Evolutionary conservation across 1,140 invertebrate genomes (phyloP), one percentile per base, ranked within the genome.

Genomic region (Zaprionus camerounensis): DNA sequence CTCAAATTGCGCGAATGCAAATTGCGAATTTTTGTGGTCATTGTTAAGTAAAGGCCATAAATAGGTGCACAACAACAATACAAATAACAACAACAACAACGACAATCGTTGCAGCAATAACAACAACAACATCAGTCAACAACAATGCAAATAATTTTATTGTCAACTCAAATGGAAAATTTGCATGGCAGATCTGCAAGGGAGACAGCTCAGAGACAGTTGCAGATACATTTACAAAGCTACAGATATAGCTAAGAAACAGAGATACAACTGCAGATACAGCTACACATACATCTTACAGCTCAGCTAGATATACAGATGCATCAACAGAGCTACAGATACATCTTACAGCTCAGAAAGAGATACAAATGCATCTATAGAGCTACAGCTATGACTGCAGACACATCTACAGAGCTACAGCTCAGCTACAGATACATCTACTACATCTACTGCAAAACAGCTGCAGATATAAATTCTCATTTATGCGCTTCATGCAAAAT

Each of bases 21-120:
- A 86, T 86, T 86, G 83, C 81, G 79, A 77, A 86, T 86, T 88
- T 86, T 86, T 87, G 83, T 87, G 83, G 83, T 87, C 83, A 83
- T 87, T 87, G 83, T 87, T 87, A 86, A 78, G 34, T 80, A 80
- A 86, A 86, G 83, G 84, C 83, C 80, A 86, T 88, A 86, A 86
- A 86, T 88, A 88, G 84, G 71, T 70, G 69, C 72, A 82, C 71
- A 64, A 68, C 26, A 62, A 24, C 62, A 22, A 22, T 22, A 58
- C 31, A 51, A 62, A 13, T 57, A 78, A 82, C 71, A 64, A 68
- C 26, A 77, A 82, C 71, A 63, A 64, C 26, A 62, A 24, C 62
- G 55, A 38, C 57, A 63, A 13, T 26, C 0, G 24, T 26, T 26
- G 24, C 5, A 26, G 5, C 66, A 74, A 74, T 58, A 74, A 74